Evolutionary conservation across 64 coral and sea anemone genomes (phyloP).

Genomic region (Acropora tenuis): DNA sequence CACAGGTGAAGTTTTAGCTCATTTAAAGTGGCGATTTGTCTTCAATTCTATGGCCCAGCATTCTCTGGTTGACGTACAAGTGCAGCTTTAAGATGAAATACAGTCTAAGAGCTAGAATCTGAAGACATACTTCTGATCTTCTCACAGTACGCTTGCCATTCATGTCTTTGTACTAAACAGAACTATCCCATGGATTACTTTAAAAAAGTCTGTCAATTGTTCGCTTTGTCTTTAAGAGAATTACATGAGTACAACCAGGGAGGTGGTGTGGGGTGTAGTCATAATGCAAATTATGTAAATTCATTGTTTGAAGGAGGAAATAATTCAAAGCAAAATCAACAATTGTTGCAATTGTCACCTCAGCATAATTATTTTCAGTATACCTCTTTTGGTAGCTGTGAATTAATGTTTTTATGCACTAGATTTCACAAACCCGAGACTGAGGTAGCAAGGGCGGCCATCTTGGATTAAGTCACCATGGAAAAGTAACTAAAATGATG

Average conservation of each 20-base stretch:
- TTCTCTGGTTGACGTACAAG: too few species aligned
- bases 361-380: conserved; percentile 10
- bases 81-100: too few species aligned
- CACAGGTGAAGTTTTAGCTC: too few species aligned
- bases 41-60: too few species aligned
- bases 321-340: conserved; percentile 35
- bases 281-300: neutral
- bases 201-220: neutral
- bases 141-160: conserved; percentile 5
- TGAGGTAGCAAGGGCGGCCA: too few species aligned
- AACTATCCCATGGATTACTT: conserved; percentile 7
- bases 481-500: too few species aligned
- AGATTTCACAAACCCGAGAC: too few species aligned
- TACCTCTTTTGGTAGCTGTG: conserved; percentile 24
- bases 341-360: conserved; percentile 4
- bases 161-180: conserved; percentile 1
- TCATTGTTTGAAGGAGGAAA: neutral
- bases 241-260: neutral
- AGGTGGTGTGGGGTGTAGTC: neutral
- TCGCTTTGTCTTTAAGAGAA: neutral
- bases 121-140: neutral
- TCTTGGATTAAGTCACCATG: too few species aligned
- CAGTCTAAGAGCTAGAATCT: too few species aligned
- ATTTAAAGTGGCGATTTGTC: too few species aligned
- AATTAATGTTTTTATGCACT: neutral